phyloP scores from a whole-genome alignment of 92 coral and sea anemone genomes.

The Heliopora coerulea region DNA sequence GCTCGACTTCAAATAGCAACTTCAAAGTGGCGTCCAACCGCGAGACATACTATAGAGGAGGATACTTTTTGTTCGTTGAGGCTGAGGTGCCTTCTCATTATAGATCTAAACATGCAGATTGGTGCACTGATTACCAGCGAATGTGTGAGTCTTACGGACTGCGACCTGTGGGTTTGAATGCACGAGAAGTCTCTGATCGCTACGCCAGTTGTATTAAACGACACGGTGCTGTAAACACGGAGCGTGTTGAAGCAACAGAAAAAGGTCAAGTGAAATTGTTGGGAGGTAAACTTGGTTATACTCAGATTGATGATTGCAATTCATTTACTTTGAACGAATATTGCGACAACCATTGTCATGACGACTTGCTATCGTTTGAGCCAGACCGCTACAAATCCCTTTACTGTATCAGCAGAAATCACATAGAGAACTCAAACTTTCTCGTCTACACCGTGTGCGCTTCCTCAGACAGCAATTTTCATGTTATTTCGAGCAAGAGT shows the following conservation, averaged over 20 bases:
- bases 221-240: slow-evolving; percentile 33
- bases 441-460: slow-evolving; percentile 55
- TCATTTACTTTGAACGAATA: slow-evolving; percentile 48
- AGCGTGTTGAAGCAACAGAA: slow-evolving; percentile 24
- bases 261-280: background rate
- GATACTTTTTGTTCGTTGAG: slow-evolving; percentile 44
- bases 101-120: slow-evolving; percentile 47
- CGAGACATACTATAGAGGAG: slow-evolving; percentile 4
- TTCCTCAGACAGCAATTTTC: slow-evolving; percentile 55
- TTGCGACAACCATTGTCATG: slow-evolving; percentile 39
- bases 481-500: slow-evolving; percentile 6
- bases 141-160: slow-evolving; percentile 49
- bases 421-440: slow-evolving; percentile 12
- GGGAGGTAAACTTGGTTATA: slow-evolving; percentile 1
- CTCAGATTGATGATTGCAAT: background rate
- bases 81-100: slow-evolving; percentile 44
- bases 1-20: slow-evolving; percentile 41
- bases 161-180: slow-evolving; percentile 45
- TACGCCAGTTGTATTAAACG: slow-evolving; percentile 31
- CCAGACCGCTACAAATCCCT: slow-evolving; percentile 16
- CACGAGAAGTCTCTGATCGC: background rate
- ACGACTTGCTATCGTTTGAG: slow-evolving; percentile 19
- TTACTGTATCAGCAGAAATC: slow-evolving; percentile 23
- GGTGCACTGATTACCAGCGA: slow-evolving; percentile 60
- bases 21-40: slow-evolving; percentile 20